Evolutionary conservation across 37 sponge, comb jelly and placozoan genomes (phyloP), one percentile per base, ranked within the genome.

Genomic region (Bolinopsis microptera): DNA sequence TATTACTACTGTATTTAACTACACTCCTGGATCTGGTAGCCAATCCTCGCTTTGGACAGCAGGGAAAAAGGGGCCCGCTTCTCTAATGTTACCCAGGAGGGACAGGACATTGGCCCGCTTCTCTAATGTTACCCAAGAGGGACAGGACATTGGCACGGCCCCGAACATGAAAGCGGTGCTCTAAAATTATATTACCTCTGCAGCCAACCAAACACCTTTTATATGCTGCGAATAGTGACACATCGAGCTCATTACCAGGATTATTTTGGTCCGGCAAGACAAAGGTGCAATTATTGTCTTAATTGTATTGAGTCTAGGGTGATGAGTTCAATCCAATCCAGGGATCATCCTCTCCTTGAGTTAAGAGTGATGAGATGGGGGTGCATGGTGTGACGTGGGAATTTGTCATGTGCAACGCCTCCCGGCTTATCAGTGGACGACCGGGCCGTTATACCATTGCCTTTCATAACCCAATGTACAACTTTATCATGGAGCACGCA

Each of bases 301-400:
- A 70, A 70, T 70, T 22, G 74, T 22, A 70, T 70, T 70, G 74
- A 22, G 74, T 70, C 74, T 22, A 2, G 30, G 74, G 28, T 70
- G 74, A 70, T 70, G 74, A 70, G 28, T 70, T 70, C 74, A 70
- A 70, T 70, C 30, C 30, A 70, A 70, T 70, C 13, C 61, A 18
- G 61, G 61, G 61, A n/a, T n/a, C n/a, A n/a, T n/a, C n/a, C n/a
- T 48, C 61, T 48, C 13, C 61, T 48, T 13, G 9, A 13, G 61
- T 48, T 48, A 13, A 48, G 13, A 13, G 61, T 48, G 61, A 48
- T 48, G 61, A 48, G 61, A 48, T 48, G 9, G 5, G n/a, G 61
- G 61, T 48, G 13, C 13, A 48, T 18, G 61, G 5, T 18, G 5
- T 13, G 61, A 48, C 5, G 61, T 5, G 61, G 13, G 13, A 13